These are phyloP conservation scores for Machaerirhynchus nigripectus DNA, from an alignment of 2,113 vertebrate species.

Conservation along the genomic window DNA sequence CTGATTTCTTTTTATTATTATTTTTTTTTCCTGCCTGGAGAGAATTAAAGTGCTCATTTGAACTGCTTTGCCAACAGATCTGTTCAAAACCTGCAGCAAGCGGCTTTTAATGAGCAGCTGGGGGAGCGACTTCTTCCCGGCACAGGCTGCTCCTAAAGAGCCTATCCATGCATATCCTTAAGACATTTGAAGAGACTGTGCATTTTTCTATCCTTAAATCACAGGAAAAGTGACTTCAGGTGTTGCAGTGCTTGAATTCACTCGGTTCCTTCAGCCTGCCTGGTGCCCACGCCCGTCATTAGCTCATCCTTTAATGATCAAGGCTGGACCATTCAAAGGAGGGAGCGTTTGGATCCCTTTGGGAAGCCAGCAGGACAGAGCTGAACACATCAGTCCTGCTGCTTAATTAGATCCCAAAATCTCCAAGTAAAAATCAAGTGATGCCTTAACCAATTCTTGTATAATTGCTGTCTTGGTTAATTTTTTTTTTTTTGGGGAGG, in stretches of 20 bases:
- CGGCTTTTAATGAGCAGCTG: conserved; percentile 61
- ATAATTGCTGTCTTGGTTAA: not conserved
- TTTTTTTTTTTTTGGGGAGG: not conserved
- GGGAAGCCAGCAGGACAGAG: not conserved
- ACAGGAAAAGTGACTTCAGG: conserved; percentile 26
- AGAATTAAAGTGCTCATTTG: conserved; percentile 16
- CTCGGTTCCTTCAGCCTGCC: not conserved
- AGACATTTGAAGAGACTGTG: not conserved
- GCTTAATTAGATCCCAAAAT: conserved; percentile 48
- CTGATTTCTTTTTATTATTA: not conserved
- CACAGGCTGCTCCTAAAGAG: conserved; percentile 1
- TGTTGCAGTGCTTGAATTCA: not conserved
- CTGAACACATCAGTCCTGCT: not conserved
- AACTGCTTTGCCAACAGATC: conserved; percentile 48
- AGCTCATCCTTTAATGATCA: not conserved
- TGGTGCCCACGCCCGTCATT: not conserved
- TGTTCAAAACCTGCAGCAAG: conserved; percentile 39
- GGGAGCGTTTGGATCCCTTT: not conserved
- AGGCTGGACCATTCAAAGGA: not conserved
- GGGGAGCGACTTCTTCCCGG: conserved; percentile 37
- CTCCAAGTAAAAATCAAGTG: conserved; percentile 1
- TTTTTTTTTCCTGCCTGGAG: not conserved
- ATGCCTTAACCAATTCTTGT: not conserved
- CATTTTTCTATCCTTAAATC: not conserved
- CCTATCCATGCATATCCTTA: not conserved